These are phyloP conservation scores for Mactra quadrangularis DNA, from an alignment of 1,140 invertebrate species.

Conservation along the genomic window DNA sequence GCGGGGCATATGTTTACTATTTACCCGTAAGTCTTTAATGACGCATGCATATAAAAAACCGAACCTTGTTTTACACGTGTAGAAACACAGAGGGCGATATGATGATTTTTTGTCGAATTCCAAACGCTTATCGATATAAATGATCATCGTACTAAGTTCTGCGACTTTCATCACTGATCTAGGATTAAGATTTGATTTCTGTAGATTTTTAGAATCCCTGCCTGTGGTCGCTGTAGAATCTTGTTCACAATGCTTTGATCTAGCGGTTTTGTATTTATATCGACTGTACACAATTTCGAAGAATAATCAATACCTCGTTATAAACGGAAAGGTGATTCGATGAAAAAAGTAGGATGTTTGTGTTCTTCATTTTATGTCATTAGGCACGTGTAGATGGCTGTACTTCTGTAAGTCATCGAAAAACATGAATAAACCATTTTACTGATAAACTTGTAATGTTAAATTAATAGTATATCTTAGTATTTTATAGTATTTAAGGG, in stretches of 20 bases:
- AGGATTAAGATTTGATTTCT: too few species aligned
- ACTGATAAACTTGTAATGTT: not conserved
- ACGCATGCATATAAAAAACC: too few species aligned
- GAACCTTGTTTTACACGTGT: too few species aligned
- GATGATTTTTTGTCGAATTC: too few species aligned
- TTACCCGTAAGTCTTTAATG: too few species aligned
- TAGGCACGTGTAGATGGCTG: not conserved
- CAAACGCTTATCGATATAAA: too few species aligned
- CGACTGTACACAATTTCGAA: slow-evolving; percentile 11
- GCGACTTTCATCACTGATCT: too few species aligned
- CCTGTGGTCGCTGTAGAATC: not conserved
- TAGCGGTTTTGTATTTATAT: slow-evolving; percentile 16
- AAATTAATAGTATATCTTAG: too few species aligned
- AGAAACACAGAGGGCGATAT: too few species aligned
- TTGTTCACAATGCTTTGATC: slow-evolving; percentile 29
- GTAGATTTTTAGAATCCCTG: not conserved
- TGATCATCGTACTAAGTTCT: too few species aligned
- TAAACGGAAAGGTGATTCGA: not conserved
- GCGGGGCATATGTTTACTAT: too few species aligned
- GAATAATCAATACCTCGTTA: slow-evolving; percentile 4
- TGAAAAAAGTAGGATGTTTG: not conserved
- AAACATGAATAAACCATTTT: not conserved
- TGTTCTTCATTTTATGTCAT: not conserved
- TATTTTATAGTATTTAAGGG: too few species aligned
- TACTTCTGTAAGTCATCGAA: not conserved